A percentile compares a stretch with the other conserved stretches of the same genome.
phyloP scores from a whole-genome alignment of 2,888 invertebrate species.

The Synergus gifuensis region DNA sequence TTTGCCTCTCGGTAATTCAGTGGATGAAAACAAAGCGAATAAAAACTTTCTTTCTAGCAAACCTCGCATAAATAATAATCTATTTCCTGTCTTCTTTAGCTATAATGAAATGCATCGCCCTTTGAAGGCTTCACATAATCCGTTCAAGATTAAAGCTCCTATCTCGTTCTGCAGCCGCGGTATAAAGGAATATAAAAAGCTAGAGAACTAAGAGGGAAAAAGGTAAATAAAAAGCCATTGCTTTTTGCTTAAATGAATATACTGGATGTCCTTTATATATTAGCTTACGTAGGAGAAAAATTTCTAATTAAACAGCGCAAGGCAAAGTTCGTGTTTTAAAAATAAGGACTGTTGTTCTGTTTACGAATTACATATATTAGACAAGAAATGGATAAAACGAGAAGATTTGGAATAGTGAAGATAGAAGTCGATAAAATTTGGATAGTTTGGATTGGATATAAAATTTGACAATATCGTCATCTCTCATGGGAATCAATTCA shows the following conservation, averaged over 20 bases:
- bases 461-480: too few species aligned
- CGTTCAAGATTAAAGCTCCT: slow-evolving; percentile 68
- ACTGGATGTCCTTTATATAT: background rate
- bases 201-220: background rate
- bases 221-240: slow-evolving; percentile 6
- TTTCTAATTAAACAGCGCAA: background rate
- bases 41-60: slow-evolving; percentile 11
- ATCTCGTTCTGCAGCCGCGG: slow-evolving; percentile 47
- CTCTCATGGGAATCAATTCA: too few species aligned
- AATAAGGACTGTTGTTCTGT: too few species aligned
- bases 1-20: slow-evolving; percentile 19
- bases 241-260: slow-evolving; percentile 3
- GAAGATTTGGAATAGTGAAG: too few species aligned
- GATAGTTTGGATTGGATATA: too few species aligned
- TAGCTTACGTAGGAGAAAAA: background rate
- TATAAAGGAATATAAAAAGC: slow-evolving; percentile 23
- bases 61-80: slow-evolving; percentile 51
- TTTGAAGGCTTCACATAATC: slow-evolving; percentile 66
- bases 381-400: too few species aligned
- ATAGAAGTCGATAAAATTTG: too few species aligned
- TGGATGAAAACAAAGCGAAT: slow-evolving; percentile 16
- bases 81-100: slow-evolving; percentile 51
- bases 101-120: slow-evolving; percentile 67
- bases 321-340: background rate
- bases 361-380: too few species aligned